These are phyloP conservation scores for Archilochus colubris DNA, from an alignment of 2,113 vertebrate genomes.

Conservation along the genomic window DNA sequence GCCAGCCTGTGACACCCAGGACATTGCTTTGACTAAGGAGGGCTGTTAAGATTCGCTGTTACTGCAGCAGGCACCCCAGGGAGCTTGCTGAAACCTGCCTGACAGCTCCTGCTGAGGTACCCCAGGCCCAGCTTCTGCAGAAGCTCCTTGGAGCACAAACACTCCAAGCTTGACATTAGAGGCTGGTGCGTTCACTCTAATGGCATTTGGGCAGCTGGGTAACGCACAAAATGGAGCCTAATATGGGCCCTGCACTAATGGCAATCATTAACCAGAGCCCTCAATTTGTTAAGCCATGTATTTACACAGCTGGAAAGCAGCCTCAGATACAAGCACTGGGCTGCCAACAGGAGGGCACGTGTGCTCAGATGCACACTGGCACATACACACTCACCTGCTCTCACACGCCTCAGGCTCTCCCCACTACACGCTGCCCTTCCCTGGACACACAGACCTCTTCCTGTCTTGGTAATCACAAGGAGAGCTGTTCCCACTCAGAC, in stretches of 20 bases:
- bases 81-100: constrained; percentile 29
- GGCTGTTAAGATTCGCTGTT: not conserved
- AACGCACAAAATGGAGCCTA: constrained; percentile 18
- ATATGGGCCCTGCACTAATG: not conserved
- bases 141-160: not conserved
- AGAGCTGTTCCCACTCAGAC: not conserved
- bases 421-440: rapidly evolving
- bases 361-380: rapidly evolving
- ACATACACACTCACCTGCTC: not conserved
- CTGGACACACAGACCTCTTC: not conserved
- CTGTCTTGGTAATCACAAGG: not conserved
- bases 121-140: constrained; percentile 19
- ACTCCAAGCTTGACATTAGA: not conserved
- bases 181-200: constrained; percentile 11
- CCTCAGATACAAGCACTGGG: not conserved
- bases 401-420: not conserved
- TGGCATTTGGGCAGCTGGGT: constrained; percentile 19
- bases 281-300: constrained; percentile 30
- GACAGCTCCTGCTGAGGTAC: constrained; percentile 44
- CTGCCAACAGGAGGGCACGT: not conserved
- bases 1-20: not conserved
- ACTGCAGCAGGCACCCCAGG: not conserved
- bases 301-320: constrained; percentile 52
- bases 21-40: not conserved
- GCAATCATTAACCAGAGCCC: constrained; percentile 48